Conservation (phyloP, 2,888 invertebrate species). For the Chrysodeixis includens region DNA sequence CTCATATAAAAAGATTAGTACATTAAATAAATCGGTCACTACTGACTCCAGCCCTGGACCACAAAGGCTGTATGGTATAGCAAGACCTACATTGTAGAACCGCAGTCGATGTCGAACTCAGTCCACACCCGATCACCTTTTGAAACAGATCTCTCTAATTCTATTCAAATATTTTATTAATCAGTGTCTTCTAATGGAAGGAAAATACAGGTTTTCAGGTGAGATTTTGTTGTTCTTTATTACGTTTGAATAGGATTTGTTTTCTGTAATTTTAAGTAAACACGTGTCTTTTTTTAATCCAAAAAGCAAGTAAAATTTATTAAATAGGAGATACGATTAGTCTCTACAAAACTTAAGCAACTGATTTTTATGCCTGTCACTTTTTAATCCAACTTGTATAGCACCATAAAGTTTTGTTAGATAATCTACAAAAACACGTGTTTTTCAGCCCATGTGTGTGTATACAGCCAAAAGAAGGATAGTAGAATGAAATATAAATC, state of each 20-base stretch:
- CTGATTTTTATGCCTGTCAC: too few relatives aligned
- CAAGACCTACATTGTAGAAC: constrained; percentile 83
- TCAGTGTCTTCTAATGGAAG: constrained; percentile 9
- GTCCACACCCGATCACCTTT: constrained; percentile 76
- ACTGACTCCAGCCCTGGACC: constrained; percentile 72
- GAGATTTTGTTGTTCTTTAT: constrained; percentile 17
- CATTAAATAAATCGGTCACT: not conserved
- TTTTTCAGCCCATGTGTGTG: too few relatives aligned
- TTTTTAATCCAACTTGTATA: too few relatives aligned
- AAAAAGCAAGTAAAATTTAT: too few relatives aligned
- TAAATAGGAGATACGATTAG: too few relatives aligned
- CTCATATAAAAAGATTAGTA: not conserved
- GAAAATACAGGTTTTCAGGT: constrained; percentile 19
- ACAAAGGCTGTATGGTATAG: constrained; percentile 76
- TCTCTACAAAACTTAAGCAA: not conserved
- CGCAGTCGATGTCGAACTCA: constrained; percentile 76
- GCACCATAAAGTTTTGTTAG: too few relatives aligned
- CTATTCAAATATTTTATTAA: constrained; percentile 17
- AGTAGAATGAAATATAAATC: too few relatives aligned
- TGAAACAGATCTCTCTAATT: constrained; percentile 66
- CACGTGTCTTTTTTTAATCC: constrained; percentile 31
- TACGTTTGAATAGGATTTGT: not conserved
- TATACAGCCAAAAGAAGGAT: too few relatives aligned
- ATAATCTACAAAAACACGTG: too few relatives aligned
- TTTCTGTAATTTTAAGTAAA: not conserved